Evolutionary conservation across 2,888 invertebrate species (phyloP), one percentile per base, ranked within the genome.

Genomic region (Agrochola lota): DNA sequence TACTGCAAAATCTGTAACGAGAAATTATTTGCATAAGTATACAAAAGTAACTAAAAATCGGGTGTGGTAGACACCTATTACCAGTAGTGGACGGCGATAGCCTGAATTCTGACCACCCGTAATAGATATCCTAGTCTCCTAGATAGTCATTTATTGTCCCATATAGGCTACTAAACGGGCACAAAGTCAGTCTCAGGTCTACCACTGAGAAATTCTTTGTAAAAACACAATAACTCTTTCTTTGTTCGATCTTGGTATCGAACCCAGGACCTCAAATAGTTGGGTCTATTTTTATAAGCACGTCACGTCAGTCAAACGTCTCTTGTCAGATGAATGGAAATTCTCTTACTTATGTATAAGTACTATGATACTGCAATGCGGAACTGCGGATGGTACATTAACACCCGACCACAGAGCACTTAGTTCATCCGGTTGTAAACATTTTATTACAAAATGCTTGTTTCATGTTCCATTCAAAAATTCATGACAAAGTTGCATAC

Each of bases 1-100:
- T 98, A 90, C 98, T 98, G 96, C 99, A 99, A 96, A 99, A 99
- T 78, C 98, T 98, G 94, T 0, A 96, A 85, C 23, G 59, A 94
- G 67, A 60, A 30, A 77, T 63, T 17, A 12, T 35, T 9, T 59
- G 15, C 15, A 60, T 80, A 49, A 83, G 12, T n/a, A 57, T 7
- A 26, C 2, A 43, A n/a, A 52, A 68, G 11, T 17, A 11, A 35
- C 35, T 17, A 17, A 17, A 17, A 17, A 43, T 0, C 5, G 17
- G 70, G 12, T 74, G 7, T 57, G n/a, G 8, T 67, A 67, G 20
- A 49, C 8, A 15, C 30, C 15, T 30, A 4, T 49, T 49, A 23
- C 11, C 2, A 73, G 30, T 5, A n/a, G 7, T 12, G 7, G 66
- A 43, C 8, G 66, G 15, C 43, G 9, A 17, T 71, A 23, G 23